Evolutionary conservation across 2,888 invertebrate species (phyloP), one percentile per base, ranked within the genome.

Genomic region (Tipula lateralis): DNA sequence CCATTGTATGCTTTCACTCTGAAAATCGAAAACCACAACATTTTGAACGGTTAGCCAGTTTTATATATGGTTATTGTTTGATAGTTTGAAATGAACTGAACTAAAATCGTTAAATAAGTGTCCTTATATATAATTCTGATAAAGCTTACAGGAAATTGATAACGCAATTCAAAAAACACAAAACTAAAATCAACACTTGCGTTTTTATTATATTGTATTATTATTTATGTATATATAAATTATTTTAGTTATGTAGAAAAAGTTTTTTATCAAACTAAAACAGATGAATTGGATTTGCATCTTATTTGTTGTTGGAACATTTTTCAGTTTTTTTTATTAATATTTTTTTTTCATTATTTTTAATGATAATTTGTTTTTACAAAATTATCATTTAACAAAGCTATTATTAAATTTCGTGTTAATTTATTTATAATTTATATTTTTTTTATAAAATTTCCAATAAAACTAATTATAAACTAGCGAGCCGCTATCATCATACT

Each of bases 251-350:
- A 66, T 66, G 66, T 66, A 24, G 66, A 24, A 66, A 66, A 66
- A 24, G 6, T 66, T 66, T 66, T 66, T 82, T 82, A 82, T 82
- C 82, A 82, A 29, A 82, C 29, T 32, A 30, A 30, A 82, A 82
- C 82, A 82, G 82, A 82, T 82, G 82, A 30, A 82, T 82, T 82
- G 82, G 82, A 82, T 82, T 82, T 82, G 82, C 82, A 82, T 82
- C 82, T 82, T 32, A 82, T 82, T 66, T 66, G 66, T 66, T 66
- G 66, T 66, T 66, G 66, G 66, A 24, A 66, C 66, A 16, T 9
- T 29, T 80, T 50, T 16, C 50, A 50, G 13, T 66, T 19, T 29
- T 24, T 44, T 29, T 80, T 24, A 50, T 50, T 50, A 50, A 6
- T 50, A 50, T 12, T 80, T 16, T 66, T 66, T 66, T 66, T 81